Evolutionary conservation across 64 coral and sea anemone species (phyloP), one percentile per base, ranked within the genome.

Genomic region (Porites australiensis): DNA sequence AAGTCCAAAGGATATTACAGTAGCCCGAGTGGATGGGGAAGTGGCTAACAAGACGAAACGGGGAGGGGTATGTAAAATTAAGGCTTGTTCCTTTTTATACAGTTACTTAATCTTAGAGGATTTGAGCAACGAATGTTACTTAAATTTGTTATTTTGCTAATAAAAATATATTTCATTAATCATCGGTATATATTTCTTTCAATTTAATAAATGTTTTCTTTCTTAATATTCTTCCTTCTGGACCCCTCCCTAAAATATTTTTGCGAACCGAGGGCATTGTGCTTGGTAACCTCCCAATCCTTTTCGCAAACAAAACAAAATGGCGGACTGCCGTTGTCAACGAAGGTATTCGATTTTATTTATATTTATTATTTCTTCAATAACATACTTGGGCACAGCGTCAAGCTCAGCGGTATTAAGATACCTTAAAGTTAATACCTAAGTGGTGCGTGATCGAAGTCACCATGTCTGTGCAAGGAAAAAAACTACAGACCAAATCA

Each of bases 381-480:
- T 37, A 57, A 50, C 54, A 48, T 52, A 45, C n/a, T 43, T 16
- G 48, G 37, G 20, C 44, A 52, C 21, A 54, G 14, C 70, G 12
- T 49, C 86, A 10, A 54, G 8, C 63, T 57, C 55, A 60, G n/a
- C 12, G 4, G 54, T 57, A 67, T 54, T 11, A 15, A 11, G 4
- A 45, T 8, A 59, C 4, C 43, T 19, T 13, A 6, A 37, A 4
- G 10, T 68, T 16, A 44, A 16, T 3, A 37, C 76, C 53, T 54
- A 22, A 71, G 3, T 44, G 46, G 68, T 58, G 27, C 21, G 47
- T 13, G 14, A 47, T 11, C 46, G n/a, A 71, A 58, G 37, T 23
- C 9, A 89, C 18, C 13, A 98, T 94, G 93, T 98, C 90, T 64
- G 47, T 95, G 58, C 86, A 88, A 94, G 88, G 74, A 50, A 91